phyloP scores from a whole-genome alignment of 2,797 vertebrate species.

The Muraenolepis orangiensis region DNA sequence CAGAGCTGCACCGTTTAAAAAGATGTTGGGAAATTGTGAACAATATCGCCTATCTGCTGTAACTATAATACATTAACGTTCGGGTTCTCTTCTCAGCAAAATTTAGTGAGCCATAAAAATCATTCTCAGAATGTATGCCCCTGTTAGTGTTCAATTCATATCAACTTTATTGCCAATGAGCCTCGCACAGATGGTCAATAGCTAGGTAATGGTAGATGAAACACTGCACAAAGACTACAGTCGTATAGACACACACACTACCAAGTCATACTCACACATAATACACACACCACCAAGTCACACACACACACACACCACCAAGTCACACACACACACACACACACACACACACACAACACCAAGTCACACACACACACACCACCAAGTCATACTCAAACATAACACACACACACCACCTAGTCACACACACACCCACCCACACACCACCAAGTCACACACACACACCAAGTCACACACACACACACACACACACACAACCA shows the following conservation, averaged over 20 bases:
- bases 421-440: not conserved
- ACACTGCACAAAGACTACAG: not conserved
- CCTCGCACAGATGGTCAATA: not conserved
- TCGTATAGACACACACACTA: too few relatives aligned
- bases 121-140: not conserved
- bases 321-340: not conserved
- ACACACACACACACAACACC: not conserved
- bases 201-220: not conserved
- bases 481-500: not conserved
- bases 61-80: not conserved
- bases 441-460: not conserved
- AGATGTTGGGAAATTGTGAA: not conserved
- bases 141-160: not conserved
- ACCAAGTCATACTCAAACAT: too few relatives aligned
- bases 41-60: not conserved
- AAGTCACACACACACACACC: constrained; percentile 1
- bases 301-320: not conserved
- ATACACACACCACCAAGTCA: not conserved
- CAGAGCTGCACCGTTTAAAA: not conserved
- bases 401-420: not conserved
- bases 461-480: not conserved
- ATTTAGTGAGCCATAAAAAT: not conserved
- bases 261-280: too few relatives aligned
- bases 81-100: not conserved
- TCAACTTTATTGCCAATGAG: not conserved